These are phyloP conservation scores for Chloroceryle amazona DNA, from an alignment of 2,797 vertebrate species.

Conservation along the genomic window DNA sequence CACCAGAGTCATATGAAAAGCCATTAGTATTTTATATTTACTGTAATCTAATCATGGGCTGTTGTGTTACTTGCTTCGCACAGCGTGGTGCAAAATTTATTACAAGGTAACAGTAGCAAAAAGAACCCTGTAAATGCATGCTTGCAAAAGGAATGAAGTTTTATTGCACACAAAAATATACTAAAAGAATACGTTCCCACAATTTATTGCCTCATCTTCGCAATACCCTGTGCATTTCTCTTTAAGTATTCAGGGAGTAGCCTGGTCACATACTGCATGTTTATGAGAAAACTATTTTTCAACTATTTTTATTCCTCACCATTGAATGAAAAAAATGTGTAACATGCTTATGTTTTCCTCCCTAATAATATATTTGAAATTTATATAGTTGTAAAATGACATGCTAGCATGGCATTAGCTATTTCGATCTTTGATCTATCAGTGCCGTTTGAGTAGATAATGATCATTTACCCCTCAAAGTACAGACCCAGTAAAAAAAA, in stretches of 20 bases:
- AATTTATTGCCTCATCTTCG: neutral
- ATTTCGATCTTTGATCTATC: slow-evolving; percentile 41
- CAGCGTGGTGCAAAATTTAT: slow-evolving; percentile 22
- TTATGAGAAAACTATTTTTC: slow-evolving; percentile 37
- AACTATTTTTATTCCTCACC: neutral
- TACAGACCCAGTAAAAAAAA: slow-evolving; percentile 42
- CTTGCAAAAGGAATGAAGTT: slow-evolving; percentile 56
- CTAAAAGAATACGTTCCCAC: slow-evolving; percentile 31
- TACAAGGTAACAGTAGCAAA: neutral
- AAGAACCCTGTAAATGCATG: slow-evolving; percentile 44
- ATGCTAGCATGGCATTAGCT: slow-evolving; percentile 32
- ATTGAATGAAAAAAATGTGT: slow-evolving; percentile 11
- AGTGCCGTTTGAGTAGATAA: slow-evolving; percentile 55
- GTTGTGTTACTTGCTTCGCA: neutral
- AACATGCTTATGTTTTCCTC: neutral
- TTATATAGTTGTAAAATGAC: slow-evolving; percentile 1
- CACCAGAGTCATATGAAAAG: neutral
- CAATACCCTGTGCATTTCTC: neutral
- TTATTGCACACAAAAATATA: slow-evolving; percentile 45
- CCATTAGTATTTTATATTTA: slow-evolving; percentile 42
- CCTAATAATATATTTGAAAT: slow-evolving; percentile 12
- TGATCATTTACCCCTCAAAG: slow-evolving; percentile 62
- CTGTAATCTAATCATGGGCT: slow-evolving; percentile 19
- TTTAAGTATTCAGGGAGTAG: slow-evolving; percentile 11
- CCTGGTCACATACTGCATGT: neutral